phyloP scores from a whole-genome alignment of 64 coral and sea anemone species.

The Stylophora pistillata region DNA sequence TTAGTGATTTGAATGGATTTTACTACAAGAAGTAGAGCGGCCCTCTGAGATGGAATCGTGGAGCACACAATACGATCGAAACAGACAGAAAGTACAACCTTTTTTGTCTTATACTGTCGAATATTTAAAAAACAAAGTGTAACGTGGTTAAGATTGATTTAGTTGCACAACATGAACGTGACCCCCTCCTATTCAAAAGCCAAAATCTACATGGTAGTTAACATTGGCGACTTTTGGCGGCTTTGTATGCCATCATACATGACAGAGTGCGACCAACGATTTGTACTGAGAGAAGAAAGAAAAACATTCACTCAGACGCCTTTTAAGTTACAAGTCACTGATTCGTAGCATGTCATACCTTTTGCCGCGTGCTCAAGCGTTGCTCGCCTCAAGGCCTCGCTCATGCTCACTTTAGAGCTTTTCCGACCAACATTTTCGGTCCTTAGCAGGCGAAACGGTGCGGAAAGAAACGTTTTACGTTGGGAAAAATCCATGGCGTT shows the following conservation, averaged over 20 bases:
- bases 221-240: not conserved
- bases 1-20: no score
- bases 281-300: not conserved
- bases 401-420: not conserved
- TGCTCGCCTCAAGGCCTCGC: not conserved
- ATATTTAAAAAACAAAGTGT: not conserved
- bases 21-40: no score
- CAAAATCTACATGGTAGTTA: not conserved
- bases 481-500: not conserved
- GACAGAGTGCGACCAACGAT: not conserved
- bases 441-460: conserved; percentile 21
- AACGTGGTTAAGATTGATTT: not conserved
- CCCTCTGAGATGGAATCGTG: no score
- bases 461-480: not conserved
- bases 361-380: conserved; percentile 2
- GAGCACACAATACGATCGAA: not conserved
- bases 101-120: not conserved
- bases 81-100: not conserved
- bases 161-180: not conserved
- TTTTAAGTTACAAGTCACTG: not conserved
- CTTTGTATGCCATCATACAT: not conserved
- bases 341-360: conserved; percentile 20
- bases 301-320: not conserved
- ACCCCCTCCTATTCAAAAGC: not conserved
- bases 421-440: not conserved